These are phyloP conservation scores for Palythoa grandiflora DNA, from an alignment of 92 coral and sea anemone genomes.

Conservation along the genomic window DNA sequence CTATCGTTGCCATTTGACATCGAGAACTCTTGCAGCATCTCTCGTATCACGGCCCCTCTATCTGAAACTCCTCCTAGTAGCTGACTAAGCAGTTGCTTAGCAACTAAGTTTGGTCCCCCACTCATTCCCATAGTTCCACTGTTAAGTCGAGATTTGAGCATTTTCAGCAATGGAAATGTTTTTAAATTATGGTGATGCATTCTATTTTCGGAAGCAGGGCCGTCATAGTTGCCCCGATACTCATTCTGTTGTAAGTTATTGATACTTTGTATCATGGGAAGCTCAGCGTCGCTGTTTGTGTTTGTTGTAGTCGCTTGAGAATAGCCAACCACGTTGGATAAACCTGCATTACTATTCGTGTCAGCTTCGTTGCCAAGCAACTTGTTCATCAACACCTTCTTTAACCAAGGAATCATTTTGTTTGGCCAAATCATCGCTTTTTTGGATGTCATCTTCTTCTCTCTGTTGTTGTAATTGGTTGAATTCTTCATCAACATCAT, in stretches of 20 bases:
- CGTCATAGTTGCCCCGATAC: constrained; percentile 65
- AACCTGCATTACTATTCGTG: neutral
- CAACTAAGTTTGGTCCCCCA: constrained; percentile 58
- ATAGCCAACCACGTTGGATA: neutral
- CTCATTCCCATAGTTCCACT: constrained; percentile 40
- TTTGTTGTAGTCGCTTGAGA: neutral
- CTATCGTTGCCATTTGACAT: constrained; percentile 77
- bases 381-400: constrained; percentile 71
- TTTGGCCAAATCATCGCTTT: constrained; percentile 97
- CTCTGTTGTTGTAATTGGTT: neutral
- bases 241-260: constrained; percentile 52
- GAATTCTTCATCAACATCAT: constrained; percentile 29
- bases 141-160: constrained; percentile 65
- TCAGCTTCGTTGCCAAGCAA: constrained; percentile 48
- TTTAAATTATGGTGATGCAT: constrained; percentile 53
- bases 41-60: constrained; percentile 80
- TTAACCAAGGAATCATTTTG: constrained; percentile 84
- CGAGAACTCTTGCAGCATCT: constrained; percentile 88
- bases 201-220: constrained; percentile 36
- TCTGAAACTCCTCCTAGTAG: constrained; percentile 79
- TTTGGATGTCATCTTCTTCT: constrained; percentile 50
- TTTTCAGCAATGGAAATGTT: constrained; percentile 72
- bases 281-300: constrained; percentile 27
- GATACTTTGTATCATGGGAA: constrained; percentile 14
- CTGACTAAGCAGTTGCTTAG: constrained; percentile 74